phyloP scores from a whole-genome alignment of 2,113 vertebrate genomes.

The Acinonyx jubatus region DNA sequence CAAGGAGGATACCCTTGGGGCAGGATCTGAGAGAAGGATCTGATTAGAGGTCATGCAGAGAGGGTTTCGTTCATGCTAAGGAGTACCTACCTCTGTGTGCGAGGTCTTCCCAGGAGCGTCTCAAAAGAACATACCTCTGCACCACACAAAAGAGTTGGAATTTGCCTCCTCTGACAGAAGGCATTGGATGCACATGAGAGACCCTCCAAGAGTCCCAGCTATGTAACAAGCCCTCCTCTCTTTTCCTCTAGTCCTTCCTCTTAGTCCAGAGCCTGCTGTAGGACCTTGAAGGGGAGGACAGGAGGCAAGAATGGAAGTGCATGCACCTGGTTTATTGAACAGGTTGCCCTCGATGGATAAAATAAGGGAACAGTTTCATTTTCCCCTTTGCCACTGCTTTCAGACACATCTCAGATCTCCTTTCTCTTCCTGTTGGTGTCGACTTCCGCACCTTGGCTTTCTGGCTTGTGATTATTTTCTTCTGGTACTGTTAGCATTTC shows the following conservation, averaged over 20 bases:
- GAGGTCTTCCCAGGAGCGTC: background rate
- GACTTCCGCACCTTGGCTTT: background rate
- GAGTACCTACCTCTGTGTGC: background rate
- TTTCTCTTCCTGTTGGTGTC: background rate
- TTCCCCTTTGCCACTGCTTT: background rate
- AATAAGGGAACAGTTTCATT: background rate
- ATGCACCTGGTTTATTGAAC: background rate
- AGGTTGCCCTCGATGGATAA: background rate
- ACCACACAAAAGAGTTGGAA: background rate
- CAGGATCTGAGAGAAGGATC: background rate
- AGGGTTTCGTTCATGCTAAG: background rate
- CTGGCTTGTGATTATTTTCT: slow-evolving; percentile 22
- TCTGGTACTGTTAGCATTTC: background rate
- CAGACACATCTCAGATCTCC: background rate
- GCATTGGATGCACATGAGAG: background rate
- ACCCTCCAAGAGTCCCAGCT: background rate
- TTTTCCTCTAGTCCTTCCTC: background rate
- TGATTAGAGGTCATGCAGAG: background rate
- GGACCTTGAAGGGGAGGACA: background rate
- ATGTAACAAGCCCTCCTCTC: background rate
- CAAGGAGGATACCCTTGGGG: background rate
- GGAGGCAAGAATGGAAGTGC: background rate
- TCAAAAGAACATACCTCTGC: background rate
- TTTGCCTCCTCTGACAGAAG: background rate
- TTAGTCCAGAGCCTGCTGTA: background rate